Base-by-base conservation (phyloP, 2,797 vertebrate genomes). In the Poecilia wingei region DNA sequence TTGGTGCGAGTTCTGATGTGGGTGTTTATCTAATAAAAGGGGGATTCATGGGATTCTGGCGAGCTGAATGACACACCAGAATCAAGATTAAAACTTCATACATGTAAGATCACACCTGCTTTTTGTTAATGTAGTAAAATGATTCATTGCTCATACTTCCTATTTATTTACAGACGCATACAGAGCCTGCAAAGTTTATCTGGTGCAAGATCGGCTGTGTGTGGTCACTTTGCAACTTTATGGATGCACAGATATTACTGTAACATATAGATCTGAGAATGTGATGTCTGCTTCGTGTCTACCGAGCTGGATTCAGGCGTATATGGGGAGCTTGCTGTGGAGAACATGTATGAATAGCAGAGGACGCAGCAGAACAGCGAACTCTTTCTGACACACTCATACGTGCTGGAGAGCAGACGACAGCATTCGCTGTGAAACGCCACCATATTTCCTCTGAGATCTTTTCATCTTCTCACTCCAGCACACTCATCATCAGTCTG, bases 21-120 rank as follows among this genome's bases (percentile, higher is more conserved):
- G 80, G 83, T 66, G 59, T 87, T 94, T 91, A 93, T 95, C 92
- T 93, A 93, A 91, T 93, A 89, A 94, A 92, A 84, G 49, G 80
- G 80, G 87, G 83, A 92, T 93, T 89, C 87, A 84, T 88, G 53
- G 72, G 80, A 82, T 81, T 84, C 79, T 70, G 20, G 78, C 41
- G 3, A 73, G 77, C 39, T 71, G 55, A 82, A 72, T 45, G 61
- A 73, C 76, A 79, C 22, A 31, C 1, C 28, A 69, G 72, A 39
- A 83, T 78, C 72, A 7, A 5, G 5, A 18, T 4, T 66, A 59
- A 79, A 78, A 71, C 51, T 8, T 25, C 49, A 66, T 68, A 13
- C 16, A 22, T 13, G 66, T 78, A 18, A 66, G 28, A 76, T 25
- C 69, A 53, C n/a, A 49, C 55, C 49, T 57, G n/a, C 6, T 47